Percentiles rank a stretch among this genome's conserved stretches.
phyloP scores from a whole-genome alignment of 92 coral and sea anemone species.

The Bergia sp. region DNA sequence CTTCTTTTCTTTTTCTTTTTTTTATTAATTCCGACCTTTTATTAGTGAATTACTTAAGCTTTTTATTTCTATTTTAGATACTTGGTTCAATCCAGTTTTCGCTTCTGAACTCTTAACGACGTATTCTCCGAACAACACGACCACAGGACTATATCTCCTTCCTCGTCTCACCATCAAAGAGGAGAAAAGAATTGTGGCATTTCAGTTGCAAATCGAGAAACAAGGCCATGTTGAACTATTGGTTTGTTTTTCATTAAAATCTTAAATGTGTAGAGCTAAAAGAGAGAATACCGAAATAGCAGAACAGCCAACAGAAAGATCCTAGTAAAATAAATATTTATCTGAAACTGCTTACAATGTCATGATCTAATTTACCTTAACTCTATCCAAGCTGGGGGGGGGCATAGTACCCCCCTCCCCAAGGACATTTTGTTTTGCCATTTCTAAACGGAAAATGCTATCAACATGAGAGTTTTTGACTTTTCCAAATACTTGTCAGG shows the following conservation, averaged over 20 bases:
- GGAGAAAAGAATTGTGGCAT: not conserved
- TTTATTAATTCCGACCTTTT: not conserved
- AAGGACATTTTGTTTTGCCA: no score
- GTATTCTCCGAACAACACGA: not conserved
- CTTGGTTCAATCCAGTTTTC: not conserved
- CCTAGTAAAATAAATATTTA: no score
- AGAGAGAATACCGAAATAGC: no score
- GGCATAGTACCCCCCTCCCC: no score
- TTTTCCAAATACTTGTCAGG: no score
- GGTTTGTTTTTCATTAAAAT: not conserved
- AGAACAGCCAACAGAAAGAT: no score
- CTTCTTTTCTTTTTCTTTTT: not conserved
- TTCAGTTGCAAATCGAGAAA: not conserved
- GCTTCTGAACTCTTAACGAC: not conserved
- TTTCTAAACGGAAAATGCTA: no score
- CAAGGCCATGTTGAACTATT: slow-evolving; percentile 1
- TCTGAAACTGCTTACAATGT: not conserved
- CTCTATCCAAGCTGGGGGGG: no score
- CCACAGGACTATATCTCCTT: slow-evolving; percentile 10
- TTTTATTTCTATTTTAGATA: not conserved
- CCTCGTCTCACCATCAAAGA: not conserved
- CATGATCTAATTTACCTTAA: not conserved
- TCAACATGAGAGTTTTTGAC: no score
- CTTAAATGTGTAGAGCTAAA: not conserved
- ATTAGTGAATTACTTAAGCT: not conserved